These are phyloP conservation scores for Calephelis perditalis DNA, from an alignment of 2,888 invertebrate genomes.

Conservation along the genomic window DNA sequence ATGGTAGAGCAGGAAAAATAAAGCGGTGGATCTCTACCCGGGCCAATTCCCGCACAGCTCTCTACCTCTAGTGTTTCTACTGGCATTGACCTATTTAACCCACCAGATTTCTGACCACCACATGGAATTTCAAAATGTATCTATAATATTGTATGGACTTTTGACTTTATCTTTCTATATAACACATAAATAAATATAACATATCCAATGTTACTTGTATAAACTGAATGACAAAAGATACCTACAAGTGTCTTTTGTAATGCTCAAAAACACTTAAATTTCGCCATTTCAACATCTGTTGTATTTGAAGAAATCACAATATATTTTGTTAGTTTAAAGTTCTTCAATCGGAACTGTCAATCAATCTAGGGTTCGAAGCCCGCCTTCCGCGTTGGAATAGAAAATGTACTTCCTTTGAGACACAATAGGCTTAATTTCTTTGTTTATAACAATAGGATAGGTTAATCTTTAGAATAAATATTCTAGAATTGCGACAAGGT, in stretches of 20 bases:
- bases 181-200: too few relatives aligned
- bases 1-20: too few relatives aligned
- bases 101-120: too few relatives aligned
- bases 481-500: not conserved
- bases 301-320: slow-evolving; percentile 19
- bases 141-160: too few relatives aligned
- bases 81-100: too few relatives aligned
- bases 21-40: too few relatives aligned
- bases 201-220: too few relatives aligned
- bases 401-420: slow-evolving; percentile 31
- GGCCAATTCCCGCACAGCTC: too few relatives aligned
- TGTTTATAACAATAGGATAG: not conserved
- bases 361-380: slow-evolving; percentile 54
- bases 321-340: slow-evolving; percentile 27
- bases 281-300: slow-evolving; percentile 9
- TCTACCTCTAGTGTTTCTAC: too few relatives aligned
- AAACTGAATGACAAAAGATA: too few relatives aligned
- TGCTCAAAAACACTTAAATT: slow-evolving; percentile 6
- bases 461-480: not conserved
- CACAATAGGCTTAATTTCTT: slow-evolving; percentile 16
- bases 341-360: slow-evolving; percentile 48
- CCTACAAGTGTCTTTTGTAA: slow-evolving; percentile 4
- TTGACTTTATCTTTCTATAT: too few relatives aligned
- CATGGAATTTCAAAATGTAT: too few relatives aligned
- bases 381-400: slow-evolving; percentile 50